Conservation (phyloP, 2,113 vertebrate genomes). For the Actenoides hombroni region DNA sequence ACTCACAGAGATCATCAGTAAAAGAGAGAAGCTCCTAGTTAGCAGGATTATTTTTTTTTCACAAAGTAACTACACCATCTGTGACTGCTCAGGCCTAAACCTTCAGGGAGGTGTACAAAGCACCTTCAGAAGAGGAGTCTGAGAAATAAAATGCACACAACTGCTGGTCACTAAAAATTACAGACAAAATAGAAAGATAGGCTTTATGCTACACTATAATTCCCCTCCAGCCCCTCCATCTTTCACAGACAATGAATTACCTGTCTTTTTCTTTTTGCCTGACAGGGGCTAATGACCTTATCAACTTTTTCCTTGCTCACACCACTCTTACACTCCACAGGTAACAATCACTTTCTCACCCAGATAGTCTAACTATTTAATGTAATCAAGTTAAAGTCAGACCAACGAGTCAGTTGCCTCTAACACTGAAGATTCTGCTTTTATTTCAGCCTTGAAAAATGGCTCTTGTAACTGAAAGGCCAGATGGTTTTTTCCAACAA, state of each 20-base stretch:
- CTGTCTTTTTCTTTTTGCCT: constrained; percentile 10
- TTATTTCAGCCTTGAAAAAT: constrained; percentile 26
- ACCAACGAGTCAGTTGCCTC: not conserved
- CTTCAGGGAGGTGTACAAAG: not conserved
- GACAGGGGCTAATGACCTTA: constrained; percentile 18
- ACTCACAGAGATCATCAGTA: not conserved
- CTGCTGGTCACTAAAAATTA: not conserved
- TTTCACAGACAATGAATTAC: constrained; percentile 9
- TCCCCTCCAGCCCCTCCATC: not conserved
- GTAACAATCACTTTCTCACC: not conserved
- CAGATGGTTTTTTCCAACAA: not conserved
- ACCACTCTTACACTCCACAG: not conserved
- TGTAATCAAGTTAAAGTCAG: not conserved
- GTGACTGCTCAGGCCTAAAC: not conserved
- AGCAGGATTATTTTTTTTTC: not conserved
- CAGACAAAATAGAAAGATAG: not conserved
- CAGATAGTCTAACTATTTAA: constrained; percentile 6
- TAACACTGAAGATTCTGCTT: not conserved
- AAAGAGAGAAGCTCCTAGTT: not conserved
- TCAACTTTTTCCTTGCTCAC: not conserved
- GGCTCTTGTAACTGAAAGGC: not conserved
- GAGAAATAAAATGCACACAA: not conserved
- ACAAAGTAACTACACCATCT: not conserved
- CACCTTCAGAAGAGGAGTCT: not conserved
- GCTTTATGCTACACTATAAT: not conserved